Evolutionary conservation across 2,888 invertebrate genomes (phyloP), one percentile per base, ranked within the genome.

Genomic region (Nemoura dubitans): DNA sequence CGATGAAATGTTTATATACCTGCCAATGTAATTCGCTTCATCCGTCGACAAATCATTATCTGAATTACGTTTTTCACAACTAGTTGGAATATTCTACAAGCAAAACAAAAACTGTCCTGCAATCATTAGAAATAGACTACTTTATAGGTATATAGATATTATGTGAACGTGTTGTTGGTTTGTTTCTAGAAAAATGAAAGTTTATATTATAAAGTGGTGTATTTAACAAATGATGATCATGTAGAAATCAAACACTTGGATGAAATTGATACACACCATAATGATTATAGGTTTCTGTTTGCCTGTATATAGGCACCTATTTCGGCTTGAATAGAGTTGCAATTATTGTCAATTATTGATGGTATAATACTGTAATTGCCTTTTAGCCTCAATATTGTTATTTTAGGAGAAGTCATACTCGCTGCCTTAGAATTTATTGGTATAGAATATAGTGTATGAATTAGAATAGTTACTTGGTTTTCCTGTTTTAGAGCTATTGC

Each of bases 301-400:
- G 36, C 36, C 36, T 36, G 5, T 36, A n/a, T n/a, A n/a, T n/a
- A n/a, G 36, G 36, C 36, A 59, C 3, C 16, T 21, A 59, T 59
- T 21, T 59, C 10, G 21, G 59, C 59, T 59, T 59, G 59, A 59
- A 21, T 59, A 59, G 59, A 59, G 59, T 59, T 59, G 59, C 14
- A 59, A 59, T 59, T 59, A 59, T 59, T 59, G 59, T 59, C 59
- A 59, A 59, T 59, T 59, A 59, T 36, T 59, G 59, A 59, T 59
- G 21, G 59, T 59, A 59, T 59, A 59, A 59, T 59, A 59, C 59
- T 59, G 59, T 59, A 59, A 59, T 59, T 59, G 59, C 59, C 59
- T 59, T 59, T 59, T 59, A 59, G 14, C 59, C 3, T 59, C 59
- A 21, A 59, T 59, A 59, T 59, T 59, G 59, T 59, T 59, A 59